Evolutionary conservation across 2,888 invertebrate species (phyloP).

Genomic region (Pandemis corylana): DNA sequence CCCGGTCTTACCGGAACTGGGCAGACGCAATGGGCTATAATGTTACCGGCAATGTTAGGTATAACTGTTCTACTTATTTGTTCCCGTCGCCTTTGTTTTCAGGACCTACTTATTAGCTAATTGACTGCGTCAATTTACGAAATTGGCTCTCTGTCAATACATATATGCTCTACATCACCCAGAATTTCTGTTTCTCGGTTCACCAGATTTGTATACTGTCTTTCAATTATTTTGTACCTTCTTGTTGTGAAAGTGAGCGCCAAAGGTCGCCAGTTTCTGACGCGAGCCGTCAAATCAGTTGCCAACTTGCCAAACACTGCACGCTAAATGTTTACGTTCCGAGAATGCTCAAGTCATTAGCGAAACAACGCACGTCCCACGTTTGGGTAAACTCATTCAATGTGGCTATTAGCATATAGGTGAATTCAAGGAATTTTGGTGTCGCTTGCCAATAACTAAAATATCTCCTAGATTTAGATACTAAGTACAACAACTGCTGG

Average conservation of each 20-base stretch:
- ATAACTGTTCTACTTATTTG: conserved; percentile 26
- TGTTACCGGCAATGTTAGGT: conserved; percentile 1
- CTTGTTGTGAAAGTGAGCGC: conserved; percentile 22
- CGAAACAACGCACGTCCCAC: conserved; percentile 33
- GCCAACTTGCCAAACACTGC: conserved; percentile 37
- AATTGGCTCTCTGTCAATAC: not conserved
- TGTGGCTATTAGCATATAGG: conserved; percentile 14
- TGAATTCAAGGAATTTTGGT: conserved; percentile 8
- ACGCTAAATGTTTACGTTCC: conserved; percentile 43
- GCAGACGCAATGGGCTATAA: conserved; percentile 49
- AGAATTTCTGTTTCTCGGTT: not conserved
- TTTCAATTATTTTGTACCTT: not conserved
- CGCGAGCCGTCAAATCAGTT: conserved; percentile 12
- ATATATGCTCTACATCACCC: not conserved
- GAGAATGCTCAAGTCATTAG: conserved; percentile 40
- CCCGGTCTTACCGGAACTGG: conserved; percentile 50
- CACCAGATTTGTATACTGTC: not conserved
- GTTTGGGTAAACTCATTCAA: conserved; percentile 34
- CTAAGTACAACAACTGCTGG: not conserved
- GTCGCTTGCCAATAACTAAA: conserved; percentile 9
- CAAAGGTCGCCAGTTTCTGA: conserved; percentile 22
- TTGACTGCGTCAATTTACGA: not conserved
- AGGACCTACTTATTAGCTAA: conserved; percentile 24
- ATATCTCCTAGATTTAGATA: not conserved
- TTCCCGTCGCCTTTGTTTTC: conserved; percentile 18